Percentiles rank a stretch among this genome's conserved stretches.
phyloP scores from a whole-genome alignment of 2,113 vertebrate genomes.

The Camelus dromedarius region DNA sequence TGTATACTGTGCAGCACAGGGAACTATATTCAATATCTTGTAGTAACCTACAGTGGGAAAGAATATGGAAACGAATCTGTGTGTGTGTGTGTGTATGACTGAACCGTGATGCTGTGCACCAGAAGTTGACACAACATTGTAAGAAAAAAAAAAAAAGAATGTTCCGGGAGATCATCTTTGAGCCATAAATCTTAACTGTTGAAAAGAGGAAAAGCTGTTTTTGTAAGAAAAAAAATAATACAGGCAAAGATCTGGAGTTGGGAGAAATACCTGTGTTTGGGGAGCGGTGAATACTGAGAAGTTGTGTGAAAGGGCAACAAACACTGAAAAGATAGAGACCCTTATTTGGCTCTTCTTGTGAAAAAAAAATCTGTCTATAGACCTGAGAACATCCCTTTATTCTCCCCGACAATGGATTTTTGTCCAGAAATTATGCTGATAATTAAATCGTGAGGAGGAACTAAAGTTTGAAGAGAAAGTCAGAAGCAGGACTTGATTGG shows the following conservation, averaged over 20 bases:
- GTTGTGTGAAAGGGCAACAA: background rate
- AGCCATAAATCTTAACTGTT: background rate
- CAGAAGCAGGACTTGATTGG: background rate
- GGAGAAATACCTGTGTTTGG: background rate
- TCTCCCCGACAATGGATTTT: background rate
- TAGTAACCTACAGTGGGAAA: no score
- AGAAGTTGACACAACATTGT: no score
- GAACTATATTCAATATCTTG: no score
- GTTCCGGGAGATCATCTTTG: background rate
- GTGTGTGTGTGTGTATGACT: no score
- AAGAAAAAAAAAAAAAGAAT: background rate
- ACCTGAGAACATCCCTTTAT: background rate
- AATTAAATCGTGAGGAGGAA: conserved; percentile 23
- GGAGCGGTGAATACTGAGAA: background rate
- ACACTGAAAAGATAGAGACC: background rate
- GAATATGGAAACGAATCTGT: no score
- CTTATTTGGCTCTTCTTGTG: conserved; percentile 30
- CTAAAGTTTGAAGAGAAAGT: conserved; percentile 19
- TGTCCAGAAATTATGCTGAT: background rate
- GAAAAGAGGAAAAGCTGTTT: background rate
- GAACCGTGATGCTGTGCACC: no score
- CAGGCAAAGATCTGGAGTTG: background rate
- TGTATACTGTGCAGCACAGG: no score
- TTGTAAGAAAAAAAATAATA: background rate
- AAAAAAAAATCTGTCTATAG: background rate